Evolutionary conservation across 1,140 invertebrate species (phyloP).

Genomic region (Lanistes nyassanus): DNA sequence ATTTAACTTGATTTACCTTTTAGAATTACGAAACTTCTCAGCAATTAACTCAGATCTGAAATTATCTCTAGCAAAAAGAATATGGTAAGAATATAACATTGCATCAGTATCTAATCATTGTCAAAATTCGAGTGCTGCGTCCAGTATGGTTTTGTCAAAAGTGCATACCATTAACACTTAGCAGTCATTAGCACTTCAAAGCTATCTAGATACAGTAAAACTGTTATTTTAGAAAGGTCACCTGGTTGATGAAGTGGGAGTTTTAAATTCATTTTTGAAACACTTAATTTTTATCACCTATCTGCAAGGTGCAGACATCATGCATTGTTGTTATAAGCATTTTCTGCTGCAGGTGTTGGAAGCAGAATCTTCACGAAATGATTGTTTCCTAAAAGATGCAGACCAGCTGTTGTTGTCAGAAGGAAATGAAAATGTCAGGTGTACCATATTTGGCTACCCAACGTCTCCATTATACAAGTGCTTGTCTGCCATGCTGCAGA

Average conservation of each 20-base stretch:
- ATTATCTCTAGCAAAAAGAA: no score
- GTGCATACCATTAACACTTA: no score
- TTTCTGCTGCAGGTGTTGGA: conserved; percentile 41
- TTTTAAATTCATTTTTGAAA: not conserved
- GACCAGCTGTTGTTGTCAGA: conserved; percentile 33
- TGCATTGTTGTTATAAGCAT: not conserved
- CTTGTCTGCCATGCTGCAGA: conserved; percentile 46
- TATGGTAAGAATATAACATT: no score
- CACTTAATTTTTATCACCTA: not conserved
- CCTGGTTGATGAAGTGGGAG: no score
- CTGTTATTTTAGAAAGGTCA: no score
- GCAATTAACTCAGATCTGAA: no score
- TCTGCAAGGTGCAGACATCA: not conserved
- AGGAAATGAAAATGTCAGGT: conserved; percentile 32
- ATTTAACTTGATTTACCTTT: no score
- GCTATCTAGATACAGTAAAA: not conserved
- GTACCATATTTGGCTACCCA: conserved; percentile 53
- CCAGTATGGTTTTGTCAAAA: no score
- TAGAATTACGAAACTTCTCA: no score
- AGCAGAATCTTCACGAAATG: conserved; percentile 35
- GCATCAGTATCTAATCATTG: no score
- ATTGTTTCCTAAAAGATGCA: conserved; percentile 35
- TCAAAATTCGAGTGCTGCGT: no score
- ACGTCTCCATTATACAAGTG: conserved; percentile 48
- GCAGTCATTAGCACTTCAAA: no score